phyloP scores from a whole-genome alignment of 2,113 vertebrate species.

The Chinchilla lanigera region DNA sequence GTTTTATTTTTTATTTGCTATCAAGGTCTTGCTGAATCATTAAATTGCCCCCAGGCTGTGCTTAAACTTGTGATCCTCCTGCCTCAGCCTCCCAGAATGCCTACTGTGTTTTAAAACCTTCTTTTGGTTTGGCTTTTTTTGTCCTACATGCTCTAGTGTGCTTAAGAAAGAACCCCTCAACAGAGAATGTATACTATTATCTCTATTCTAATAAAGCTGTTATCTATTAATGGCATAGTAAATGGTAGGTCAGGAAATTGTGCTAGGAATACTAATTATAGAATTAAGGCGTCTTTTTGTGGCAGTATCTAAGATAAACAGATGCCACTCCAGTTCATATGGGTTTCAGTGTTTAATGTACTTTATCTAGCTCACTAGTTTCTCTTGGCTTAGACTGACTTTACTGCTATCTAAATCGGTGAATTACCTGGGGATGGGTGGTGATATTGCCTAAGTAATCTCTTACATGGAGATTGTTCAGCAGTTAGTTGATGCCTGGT shows the following conservation, averaged over 20 bases:
- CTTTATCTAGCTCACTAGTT: not conserved
- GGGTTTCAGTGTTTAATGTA: not conserved
- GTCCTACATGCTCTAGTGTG: not conserved
- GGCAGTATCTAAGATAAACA: not conserved
- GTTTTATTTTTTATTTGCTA: not conserved
- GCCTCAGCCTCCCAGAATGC: not conserved
- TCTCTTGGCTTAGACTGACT: constrained; percentile 12
- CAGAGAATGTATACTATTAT: not conserved
- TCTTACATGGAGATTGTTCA: not conserved
- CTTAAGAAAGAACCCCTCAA: not conserved
- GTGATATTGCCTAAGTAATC: not conserved
- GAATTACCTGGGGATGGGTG: not conserved
- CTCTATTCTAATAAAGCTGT: not conserved
- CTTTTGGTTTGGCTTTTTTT: not conserved
- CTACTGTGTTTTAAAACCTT: not conserved
- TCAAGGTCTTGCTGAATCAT: not conserved
- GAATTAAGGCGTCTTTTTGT: not conserved
- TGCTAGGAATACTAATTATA: not conserved
- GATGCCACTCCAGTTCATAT: not conserved
- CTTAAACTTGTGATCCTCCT: not conserved
- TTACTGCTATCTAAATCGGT: not conserved
- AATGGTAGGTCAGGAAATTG: not conserved
- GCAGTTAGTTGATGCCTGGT: not conserved
- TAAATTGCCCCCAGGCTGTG: not conserved
- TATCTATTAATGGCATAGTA: not conserved